Base-by-base conservation (phyloP, 1,140 invertebrate species). In the Dufourea novaeangliae region DNA sequence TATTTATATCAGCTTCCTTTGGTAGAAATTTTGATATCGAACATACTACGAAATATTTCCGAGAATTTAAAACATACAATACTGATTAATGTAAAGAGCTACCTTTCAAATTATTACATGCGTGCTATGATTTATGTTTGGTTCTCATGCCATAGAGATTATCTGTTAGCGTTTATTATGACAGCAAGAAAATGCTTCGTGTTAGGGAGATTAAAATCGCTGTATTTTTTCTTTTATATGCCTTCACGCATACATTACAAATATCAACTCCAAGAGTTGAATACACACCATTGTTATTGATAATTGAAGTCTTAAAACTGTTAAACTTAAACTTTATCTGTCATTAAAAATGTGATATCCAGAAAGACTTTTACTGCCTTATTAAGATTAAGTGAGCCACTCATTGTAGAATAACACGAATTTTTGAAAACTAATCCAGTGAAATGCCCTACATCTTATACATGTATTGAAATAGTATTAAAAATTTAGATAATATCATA, bases 341-440 rank as follows among this genome's bases (percentile, higher is more conserved):
- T 44, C 67, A 66, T 75, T 59, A 69, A 74, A 74, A 57, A 76
- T 85, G 84, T 84, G 79, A 85, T 85, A 85, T 25, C 72, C 67
- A 68, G 17, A 70, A 79, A 46, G 74, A 80, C 63, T 66, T 85
- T 78, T 63, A 67, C 25, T 69, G 44, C 62, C 78, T 81, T 69
- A 70, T 72, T 80, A 78, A 76, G 37, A 37, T 66, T 46, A 50
- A 64, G 73, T 44, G 41, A 50, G 39, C 59, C 1, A 25, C 22
- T 69, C 72, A 84, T 85, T 74, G 20, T 79, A 59, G 82, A 82
- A 85, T 85, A 84, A 85, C 79, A 82, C 79, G 61, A 52, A 50
- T 8, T 75, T 52, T 2, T 76, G 46, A 59, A 46, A 12, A 0
- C 14, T 8, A 25, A 71, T 44, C 1, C 3, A 29, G 34, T 32